phyloP scores from a whole-genome alignment of 2,113 vertebrate genomes.

The Semicossyphus pulcher region DNA sequence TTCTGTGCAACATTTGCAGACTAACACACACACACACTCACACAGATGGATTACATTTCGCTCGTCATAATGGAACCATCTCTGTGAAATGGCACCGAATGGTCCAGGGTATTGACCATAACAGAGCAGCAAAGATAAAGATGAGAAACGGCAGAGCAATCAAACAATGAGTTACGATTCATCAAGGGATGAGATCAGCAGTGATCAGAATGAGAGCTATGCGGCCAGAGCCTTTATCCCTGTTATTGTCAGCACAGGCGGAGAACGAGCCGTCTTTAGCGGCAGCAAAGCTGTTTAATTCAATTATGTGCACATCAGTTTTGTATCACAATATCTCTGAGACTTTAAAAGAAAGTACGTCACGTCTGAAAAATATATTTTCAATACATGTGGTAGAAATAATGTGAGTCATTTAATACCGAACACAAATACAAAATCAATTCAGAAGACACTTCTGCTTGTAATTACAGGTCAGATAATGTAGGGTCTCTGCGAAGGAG shows the following conservation, averaged over 20 bases:
- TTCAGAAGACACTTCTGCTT: not conserved
- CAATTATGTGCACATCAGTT: slow-evolving; percentile 42
- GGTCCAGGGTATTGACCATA: slow-evolving; percentile 60
- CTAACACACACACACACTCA: not conserved
- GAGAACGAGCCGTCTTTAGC: slow-evolving; percentile 31
- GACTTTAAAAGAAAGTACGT: not conserved
- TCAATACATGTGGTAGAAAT: slow-evolving; percentile 14
- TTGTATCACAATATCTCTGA: slow-evolving; percentile 34
- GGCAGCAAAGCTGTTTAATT: slow-evolving; percentile 28
- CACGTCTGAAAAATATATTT: not conserved
- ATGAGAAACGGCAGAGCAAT: slow-evolving; percentile 66
- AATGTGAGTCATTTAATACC: not conserved
- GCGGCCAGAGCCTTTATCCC: slow-evolving; percentile 33
- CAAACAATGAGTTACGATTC: slow-evolving; percentile 63
- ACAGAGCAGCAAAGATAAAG: slow-evolving; percentile 59
- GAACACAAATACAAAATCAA: slow-evolving; percentile 8
- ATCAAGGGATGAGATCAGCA: slow-evolving; percentile 62
- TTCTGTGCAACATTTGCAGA: slow-evolving; percentile 15
- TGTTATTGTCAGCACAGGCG: slow-evolving; percentile 23
- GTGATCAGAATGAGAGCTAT: slow-evolving; percentile 50
- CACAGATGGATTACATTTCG: slow-evolving; percentile 61
- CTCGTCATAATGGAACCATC: slow-evolving; percentile 61
- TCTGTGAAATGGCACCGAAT: slow-evolving; percentile 66
- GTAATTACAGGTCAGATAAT: slow-evolving; percentile 12
- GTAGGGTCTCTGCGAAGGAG: slow-evolving; percentile 9